These are phyloP conservation scores for Muscina levida DNA, from an alignment of 2,888 invertebrate species.

Conservation along the genomic window DNA sequence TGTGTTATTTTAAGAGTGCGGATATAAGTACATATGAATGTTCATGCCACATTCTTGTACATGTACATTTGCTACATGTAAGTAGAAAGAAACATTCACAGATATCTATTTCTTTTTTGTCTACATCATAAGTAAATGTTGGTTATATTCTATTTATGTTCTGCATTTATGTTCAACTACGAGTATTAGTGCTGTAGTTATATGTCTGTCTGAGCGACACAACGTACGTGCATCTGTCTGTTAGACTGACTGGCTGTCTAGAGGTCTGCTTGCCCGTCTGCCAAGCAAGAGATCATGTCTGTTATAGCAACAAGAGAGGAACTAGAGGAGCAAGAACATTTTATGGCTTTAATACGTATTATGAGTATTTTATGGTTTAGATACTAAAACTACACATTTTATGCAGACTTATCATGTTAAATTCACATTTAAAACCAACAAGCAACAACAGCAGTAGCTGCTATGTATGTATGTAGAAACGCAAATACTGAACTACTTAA, in stretches of 20 bases:
- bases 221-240: constrained; percentile 33
- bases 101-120: constrained; percentile 28
- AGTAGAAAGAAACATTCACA: constrained; percentile 19
- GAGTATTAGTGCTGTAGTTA: constrained; percentile 39
- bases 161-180: constrained; percentile 57
- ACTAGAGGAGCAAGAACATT: constrained; percentile 39
- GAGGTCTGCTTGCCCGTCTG: constrained; percentile 1
- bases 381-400: constrained; percentile 47
- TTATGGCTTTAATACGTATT: constrained; percentile 63
- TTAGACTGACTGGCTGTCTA: neutral
- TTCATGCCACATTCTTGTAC: neutral
- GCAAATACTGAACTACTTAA: constrained; percentile 27
- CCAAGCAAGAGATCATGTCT: neutral
- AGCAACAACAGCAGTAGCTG: constrained; percentile 2
- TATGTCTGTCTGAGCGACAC: constrained; percentile 10
- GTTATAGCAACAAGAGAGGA: constrained; percentile 9
- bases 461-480: neutral
- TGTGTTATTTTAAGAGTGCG: constrained; percentile 13
- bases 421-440: constrained; percentile 42
- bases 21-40: neutral
- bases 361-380: constrained; percentile 63
- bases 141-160: constrained; percentile 54
- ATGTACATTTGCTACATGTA: constrained; percentile 6
- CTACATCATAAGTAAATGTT: constrained; percentile 32
- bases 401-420: constrained; percentile 64